Base-by-base conservation (phyloP, 2,113 vertebrate species). In the Cynoglossus semilaevis region DNA sequence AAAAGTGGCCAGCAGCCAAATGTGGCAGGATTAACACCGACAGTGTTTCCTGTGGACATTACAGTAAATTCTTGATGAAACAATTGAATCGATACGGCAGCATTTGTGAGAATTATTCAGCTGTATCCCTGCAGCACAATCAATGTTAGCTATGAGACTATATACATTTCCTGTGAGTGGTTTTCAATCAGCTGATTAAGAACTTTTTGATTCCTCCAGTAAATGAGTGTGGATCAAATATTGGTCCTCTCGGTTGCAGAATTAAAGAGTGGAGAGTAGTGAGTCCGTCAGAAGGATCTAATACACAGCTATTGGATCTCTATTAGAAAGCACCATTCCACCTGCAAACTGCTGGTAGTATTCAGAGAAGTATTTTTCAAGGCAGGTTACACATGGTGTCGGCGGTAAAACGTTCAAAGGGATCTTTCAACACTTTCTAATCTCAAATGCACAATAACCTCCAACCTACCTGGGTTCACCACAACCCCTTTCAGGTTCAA, bases 181-280 rank as follows among this genome's bases (percentile, higher is more conserved):
- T 55, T 82, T 74, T 72, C 65, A 74, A 62, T 52, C 38, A 59
- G 37, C 46, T 68, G 63, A 55, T 73, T 68, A 79, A 74, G 49
- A 50, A 60, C n/a, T 43, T 45, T 46, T 71, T 70, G 65, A 83
- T 63, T 46, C 49, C 58, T 14, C 50, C 60, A 19, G 35, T 82
- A 72, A 77, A 74, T 77, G 56, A 72, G 29, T 1, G 8, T 61
- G 47, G 64, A 50, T 60, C 41, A 37, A 42, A 62, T 46, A 67
- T 46, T 40, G 66, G 76, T 72, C 49, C 51, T 36, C 34, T 49
- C 46, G 53, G 50, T 38, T 8, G 45, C 44, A 46, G 42, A 75
- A 63, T 55, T 43, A 54, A 5, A 71, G 38, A 54, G 1, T 29
- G 22, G 22, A 29, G 22, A 29, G 6, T 4, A 29, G 22, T 29